Conservation (phyloP, 2,797 vertebrate genomes). For the Gorsachius magnificus region DNA sequence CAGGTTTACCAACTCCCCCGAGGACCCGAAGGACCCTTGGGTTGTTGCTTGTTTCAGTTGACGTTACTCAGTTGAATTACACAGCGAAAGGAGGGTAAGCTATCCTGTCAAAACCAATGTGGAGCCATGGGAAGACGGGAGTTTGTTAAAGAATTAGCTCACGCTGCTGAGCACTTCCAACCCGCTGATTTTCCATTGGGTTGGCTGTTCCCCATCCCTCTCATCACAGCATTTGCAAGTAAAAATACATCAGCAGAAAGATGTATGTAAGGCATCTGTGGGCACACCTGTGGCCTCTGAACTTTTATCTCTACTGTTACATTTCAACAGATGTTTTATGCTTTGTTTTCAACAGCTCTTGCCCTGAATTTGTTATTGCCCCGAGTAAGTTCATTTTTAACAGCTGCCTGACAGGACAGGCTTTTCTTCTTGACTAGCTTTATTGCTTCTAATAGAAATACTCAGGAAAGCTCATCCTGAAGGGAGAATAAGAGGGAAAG, state of each 20-base stretch:
- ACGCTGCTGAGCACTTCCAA: neutral
- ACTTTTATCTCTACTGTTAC: neutral
- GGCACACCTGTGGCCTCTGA: neutral
- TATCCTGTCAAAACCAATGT: neutral
- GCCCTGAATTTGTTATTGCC: conserved; percentile 1
- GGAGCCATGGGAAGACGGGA: neutral
- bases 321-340: neutral
- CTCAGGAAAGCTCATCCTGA: neutral
- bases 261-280: neutral
- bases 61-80: neutral
- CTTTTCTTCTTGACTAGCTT: neutral
- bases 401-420: neutral
- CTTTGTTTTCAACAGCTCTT: neutral
- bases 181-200: rapidly evolving
- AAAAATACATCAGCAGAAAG: neutral
- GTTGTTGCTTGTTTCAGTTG: neutral
- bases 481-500: neutral
- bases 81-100: neutral
- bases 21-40: neutral
- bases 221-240: neutral
- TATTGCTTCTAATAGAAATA: neutral
- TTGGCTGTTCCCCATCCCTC: neutral
- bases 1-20: neutral
- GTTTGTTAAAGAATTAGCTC: neutral
- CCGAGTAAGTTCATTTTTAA: neutral